Conservation (phyloP, 2,888 invertebrate genomes). For the Lymantria dispar region DNA sequence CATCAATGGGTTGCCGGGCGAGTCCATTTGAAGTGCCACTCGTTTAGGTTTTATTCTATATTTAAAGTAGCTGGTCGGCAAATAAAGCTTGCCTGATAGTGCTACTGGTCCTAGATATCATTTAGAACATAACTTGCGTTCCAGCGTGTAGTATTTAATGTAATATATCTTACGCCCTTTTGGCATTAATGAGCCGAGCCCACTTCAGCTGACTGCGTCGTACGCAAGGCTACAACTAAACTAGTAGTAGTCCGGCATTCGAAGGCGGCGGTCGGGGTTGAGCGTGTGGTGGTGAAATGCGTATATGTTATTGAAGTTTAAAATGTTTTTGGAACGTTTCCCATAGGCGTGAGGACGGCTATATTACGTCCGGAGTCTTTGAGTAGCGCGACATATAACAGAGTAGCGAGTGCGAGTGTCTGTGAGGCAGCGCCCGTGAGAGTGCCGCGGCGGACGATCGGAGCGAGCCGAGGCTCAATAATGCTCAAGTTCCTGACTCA, state of each 20-base stretch:
- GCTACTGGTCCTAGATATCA: conserved; percentile 18
- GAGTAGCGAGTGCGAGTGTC: conserved; percentile 35
- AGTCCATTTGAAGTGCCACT: conserved; percentile 78
- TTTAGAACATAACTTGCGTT: conserved; percentile 22
- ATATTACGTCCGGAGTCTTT: conserved; percentile 31
- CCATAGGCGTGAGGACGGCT: conserved; percentile 53
- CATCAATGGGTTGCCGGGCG: conserved; percentile 87
- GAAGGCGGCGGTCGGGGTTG: conserved; percentile 53
- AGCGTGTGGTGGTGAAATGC: conserved; percentile 50
- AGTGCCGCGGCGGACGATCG: conserved; percentile 53
- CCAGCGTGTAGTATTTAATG: conserved; percentile 49
- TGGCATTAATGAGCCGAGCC: conserved; percentile 66
- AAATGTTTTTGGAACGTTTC: conserved; percentile 66
- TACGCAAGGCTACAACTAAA: conserved; percentile 75
- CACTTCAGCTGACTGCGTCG: conserved; percentile 82
- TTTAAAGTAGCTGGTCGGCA: conserved; percentile 42
- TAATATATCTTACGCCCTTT: conserved; percentile 60
- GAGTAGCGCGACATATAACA: conserved; percentile 34
- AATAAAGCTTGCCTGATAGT: conserved; percentile 27
- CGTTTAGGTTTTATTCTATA: conserved; percentile 57
- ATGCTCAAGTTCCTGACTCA: conserved; percentile 94
- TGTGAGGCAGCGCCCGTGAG: conserved; percentile 52
- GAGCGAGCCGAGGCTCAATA: conserved; percentile 80
- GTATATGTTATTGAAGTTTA: conserved; percentile 64
- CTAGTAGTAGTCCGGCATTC: conserved; percentile 74